Conservation (phyloP, 1,140 invertebrate species). For the Cherax destructor region DNA sequence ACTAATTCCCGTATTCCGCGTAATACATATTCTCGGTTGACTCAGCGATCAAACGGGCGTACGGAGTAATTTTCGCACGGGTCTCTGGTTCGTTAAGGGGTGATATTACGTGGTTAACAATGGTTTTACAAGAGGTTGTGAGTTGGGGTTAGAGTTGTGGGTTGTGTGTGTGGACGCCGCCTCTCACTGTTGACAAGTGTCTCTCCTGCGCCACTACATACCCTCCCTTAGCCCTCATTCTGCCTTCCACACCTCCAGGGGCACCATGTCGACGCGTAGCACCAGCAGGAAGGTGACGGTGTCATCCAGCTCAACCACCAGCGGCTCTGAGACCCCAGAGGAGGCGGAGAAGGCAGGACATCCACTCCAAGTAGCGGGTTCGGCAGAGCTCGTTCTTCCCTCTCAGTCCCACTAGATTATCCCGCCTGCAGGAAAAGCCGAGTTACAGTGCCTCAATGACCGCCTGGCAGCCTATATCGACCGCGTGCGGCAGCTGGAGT, state of each 20-base stretch:
- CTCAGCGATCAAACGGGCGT: no score
- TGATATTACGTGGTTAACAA: no score
- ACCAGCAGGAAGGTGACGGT: conserved; percentile 29
- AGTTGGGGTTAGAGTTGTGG: not conserved
- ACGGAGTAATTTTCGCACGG: no score
- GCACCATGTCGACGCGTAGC: conserved; percentile 35
- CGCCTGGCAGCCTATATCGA: conserved; percentile 97
- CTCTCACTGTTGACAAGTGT: not conserved
- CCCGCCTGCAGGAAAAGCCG: conserved; percentile 94
- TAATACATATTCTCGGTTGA: no score
- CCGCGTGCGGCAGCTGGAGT: conserved; percentile 90
- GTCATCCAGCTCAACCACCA: not conserved
- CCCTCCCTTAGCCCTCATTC: not conserved
- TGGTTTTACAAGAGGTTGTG: no score
- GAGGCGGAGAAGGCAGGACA: not conserved
- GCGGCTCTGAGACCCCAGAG: conserved; percentile 20
- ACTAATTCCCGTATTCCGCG: no score
- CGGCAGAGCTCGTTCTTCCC: conserved; percentile 78
- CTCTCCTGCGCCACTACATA: not conserved
- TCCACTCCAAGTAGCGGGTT: conserved; percentile 39
- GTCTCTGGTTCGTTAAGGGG: no score
- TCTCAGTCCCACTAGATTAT: conserved; percentile 91
- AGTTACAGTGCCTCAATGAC: conserved; percentile 95
- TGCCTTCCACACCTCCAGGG: not conserved
- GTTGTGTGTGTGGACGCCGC: not conserved